Evolutionary conservation across 2,113 vertebrate species (phyloP), one percentile per base, ranked within the genome.

Genomic region (Miniopterus natalensis): DNA sequence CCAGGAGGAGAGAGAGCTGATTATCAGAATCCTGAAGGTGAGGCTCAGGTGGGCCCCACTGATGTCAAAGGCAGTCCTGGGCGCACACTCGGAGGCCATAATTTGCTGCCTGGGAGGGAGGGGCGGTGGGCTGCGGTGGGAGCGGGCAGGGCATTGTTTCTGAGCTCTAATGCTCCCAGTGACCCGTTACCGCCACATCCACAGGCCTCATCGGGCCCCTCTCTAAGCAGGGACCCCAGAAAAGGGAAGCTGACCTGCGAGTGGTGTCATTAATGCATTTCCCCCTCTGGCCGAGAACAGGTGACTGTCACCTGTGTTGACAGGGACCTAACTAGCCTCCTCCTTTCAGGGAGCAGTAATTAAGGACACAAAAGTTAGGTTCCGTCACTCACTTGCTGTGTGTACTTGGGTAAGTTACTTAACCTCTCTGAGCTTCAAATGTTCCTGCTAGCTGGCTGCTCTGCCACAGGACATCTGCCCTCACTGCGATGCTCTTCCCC

Each of bases 11-110:
- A 93, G 97, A 97, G 98, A 98, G 98, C 98, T 98, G 98, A 98
- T 98, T 98, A 98, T 98, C 98, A 98, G 98, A 98, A 98, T 96
- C 97, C 98, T 98, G 98, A 98, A 99, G 99, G 99, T 98, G 98
- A 98, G 97, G 98, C 97, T 98, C 98, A 98, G 98, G 98, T 97
- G 98, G 98, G 98, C 94, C 96, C 97, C 94, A 29, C 95, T 86
- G 97, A 98, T 98, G 98, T 98, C 98, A 98, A 98, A 98, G 98
- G 98, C 98, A 98, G 97, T 97, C 97, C 94, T 90, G 95, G 97
- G 97, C 98, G 95, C 97, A 97, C 97, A 94, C 98, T 97, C 97
- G 42, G 97, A 98, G 98, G 98, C 96, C 97, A 93, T 98, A 98
- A 98, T 98, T 98, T 98, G 98, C 98, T 98, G 98, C 97, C 98